Evolutionary conservation across 2,888 invertebrate genomes (phyloP).

Genomic region (Melanotus villosus): DNA sequence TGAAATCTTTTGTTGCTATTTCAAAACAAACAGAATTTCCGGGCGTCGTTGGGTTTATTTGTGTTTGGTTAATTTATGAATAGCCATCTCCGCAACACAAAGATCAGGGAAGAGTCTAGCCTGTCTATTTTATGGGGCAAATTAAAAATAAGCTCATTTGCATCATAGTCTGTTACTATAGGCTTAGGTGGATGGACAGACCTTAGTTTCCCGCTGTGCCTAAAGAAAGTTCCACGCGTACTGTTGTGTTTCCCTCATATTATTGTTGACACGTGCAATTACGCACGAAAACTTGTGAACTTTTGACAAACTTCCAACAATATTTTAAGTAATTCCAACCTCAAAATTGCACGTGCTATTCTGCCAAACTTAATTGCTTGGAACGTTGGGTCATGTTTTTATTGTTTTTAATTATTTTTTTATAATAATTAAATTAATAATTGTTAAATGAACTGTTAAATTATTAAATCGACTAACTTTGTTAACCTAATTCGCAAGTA

Average conservation of each 20-base stretch:
- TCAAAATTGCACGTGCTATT: neutral
- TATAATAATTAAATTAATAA: no score
- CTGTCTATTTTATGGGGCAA: conserved; percentile 44
- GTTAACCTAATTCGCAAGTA: conserved; percentile 28
- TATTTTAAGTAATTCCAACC: neutral
- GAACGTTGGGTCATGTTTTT: neutral
- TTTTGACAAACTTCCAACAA: conserved; percentile 1
- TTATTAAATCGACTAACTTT: neutral
- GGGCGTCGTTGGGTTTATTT: conserved; percentile 39
- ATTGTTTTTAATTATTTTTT: no score
- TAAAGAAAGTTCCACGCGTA: conserved; percentile 29
- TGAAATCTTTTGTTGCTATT: conserved; percentile 20
- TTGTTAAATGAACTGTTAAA: no score
- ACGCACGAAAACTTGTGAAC: conserved; percentile 25
- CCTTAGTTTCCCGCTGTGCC: conserved; percentile 31
- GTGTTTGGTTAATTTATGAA: conserved; percentile 46
- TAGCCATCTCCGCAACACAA: conserved; percentile 41
- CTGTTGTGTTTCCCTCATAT: conserved; percentile 5
- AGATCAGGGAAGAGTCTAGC: conserved; percentile 33
- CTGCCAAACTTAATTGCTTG: neutral
- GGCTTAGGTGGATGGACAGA: conserved; percentile 38
- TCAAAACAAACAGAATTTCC: conserved; percentile 23
- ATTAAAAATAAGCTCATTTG: conserved; percentile 48
- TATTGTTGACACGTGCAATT: conserved; percentile 6
- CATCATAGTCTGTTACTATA: conserved; percentile 44